phyloP scores from a whole-genome alignment of 2,888 invertebrate genomes.

The Apodemia zela region DNA sequence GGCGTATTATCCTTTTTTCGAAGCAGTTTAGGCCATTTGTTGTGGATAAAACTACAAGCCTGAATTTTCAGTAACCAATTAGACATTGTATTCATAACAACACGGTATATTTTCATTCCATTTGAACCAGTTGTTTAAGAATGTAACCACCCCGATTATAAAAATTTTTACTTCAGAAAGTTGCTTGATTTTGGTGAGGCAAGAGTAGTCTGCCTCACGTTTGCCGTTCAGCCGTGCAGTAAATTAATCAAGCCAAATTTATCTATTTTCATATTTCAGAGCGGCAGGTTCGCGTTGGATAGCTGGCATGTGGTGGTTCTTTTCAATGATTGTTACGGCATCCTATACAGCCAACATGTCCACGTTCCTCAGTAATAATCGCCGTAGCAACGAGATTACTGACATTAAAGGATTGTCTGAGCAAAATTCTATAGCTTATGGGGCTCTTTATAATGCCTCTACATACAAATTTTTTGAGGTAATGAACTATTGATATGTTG shows the following conservation, averaged over 20 bases:
- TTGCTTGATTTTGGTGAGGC: too few relatives aligned
- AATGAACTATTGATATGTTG: conserved; percentile 28
- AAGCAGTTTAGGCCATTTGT: too few relatives aligned
- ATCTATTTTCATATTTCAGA: conserved; percentile 63
- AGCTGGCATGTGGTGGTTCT: conserved; percentile 96
- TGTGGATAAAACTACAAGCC: too few relatives aligned
- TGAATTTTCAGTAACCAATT: too few relatives aligned
- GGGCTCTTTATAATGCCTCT: conserved; percentile 88
- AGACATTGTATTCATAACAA: too few relatives aligned
- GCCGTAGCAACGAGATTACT: conserved; percentile 90
- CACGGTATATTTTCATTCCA: too few relatives aligned
- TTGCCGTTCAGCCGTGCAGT: too few relatives aligned
- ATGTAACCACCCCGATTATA: too few relatives aligned
- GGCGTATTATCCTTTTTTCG: too few relatives aligned
- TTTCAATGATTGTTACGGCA: conserved; percentile 93
- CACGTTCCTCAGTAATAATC: conserved; percentile 89
- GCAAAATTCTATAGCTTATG: conserved; percentile 92
- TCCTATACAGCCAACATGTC: conserved; percentile 89
- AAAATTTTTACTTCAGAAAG: too few relatives aligned
- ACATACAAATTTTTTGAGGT: conserved; percentile 93
- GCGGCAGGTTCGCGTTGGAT: conserved; percentile 94
- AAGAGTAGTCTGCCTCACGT: too few relatives aligned
- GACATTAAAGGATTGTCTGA: conserved; percentile 90
- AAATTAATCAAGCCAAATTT: not conserved
- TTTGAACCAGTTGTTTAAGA: too few relatives aligned